Base-by-base conservation (phyloP, 2,888 invertebrate genomes). In the Eulithis testata region DNA sequence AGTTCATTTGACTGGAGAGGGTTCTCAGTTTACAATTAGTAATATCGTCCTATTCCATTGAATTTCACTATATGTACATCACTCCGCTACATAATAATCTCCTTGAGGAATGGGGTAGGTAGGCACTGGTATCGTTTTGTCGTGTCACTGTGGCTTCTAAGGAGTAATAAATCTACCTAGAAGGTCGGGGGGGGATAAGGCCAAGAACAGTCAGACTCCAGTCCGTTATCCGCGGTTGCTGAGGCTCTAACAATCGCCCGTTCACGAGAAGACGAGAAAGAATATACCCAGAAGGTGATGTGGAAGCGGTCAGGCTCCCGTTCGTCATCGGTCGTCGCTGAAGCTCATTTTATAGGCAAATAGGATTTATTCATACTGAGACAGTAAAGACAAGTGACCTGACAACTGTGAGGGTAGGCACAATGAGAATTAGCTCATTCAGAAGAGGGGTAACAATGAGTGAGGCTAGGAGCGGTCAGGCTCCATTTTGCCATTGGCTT, bases 61-160 rank as follows among this genome's bases (percentile, higher is more conserved):
- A 80, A 81, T 80, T 84, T 81, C 77, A 84, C 85, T 86, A 85
- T 86, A 86, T 86, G 82, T 87, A 86, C 86, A 85, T 72, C 78
- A 76, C 78, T 75, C 74, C 65, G 70, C 75, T 77, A 77, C 77
- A 70, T 69, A 70, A 76, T 73, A 67, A 64, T 66, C 71, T 70
- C 65, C 56, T 65, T 73, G 77, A 73, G 79, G 74, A 69, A 74
- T 65, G 58, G 63, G 77, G 77, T 71, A 21, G 63, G 49, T 49
- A 14, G 55, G 40, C n/a, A 49, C 49, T 37, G 53, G 21, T 50
- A 40, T 36, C 50, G 21, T 49, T 21, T n/a, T 27, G 44, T 3
- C 3, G 11, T 73, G 78, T 79, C 81, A 81, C 81, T 81, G 79
- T 8, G 9, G 40, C 40, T 40, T 40, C 40, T 2, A 0, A 40